phyloP scores from a whole-genome alignment of 2,888 invertebrate species.

The Eupithecia exiguata region DNA sequence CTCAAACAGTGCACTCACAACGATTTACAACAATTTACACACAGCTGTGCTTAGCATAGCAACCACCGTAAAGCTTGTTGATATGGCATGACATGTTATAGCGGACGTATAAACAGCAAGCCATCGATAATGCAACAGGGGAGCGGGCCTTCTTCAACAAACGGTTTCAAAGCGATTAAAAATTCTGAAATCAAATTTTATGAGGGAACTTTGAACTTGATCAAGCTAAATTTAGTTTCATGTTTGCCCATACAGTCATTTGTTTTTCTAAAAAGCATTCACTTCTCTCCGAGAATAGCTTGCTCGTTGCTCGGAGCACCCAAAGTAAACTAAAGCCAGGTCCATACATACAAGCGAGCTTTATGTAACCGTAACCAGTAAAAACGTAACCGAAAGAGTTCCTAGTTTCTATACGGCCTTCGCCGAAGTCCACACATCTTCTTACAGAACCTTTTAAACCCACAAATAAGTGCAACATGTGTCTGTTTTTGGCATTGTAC shows the following conservation, averaged over 20 bases:
- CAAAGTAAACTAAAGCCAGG: background rate
- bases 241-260: slow-evolving; percentile 1
- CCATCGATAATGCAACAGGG: background rate
- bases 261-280: slow-evolving; percentile 2
- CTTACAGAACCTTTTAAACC: background rate
- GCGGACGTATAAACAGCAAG: background rate
- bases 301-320: background rate
- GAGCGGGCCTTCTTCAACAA: background rate
- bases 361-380: background rate
- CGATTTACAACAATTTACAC: too few species aligned
- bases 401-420: too few species aligned
- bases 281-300: background rate
- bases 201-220: background rate
- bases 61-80: background rate
- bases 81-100: background rate
- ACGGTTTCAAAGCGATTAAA: background rate
- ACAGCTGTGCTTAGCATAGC: too few species aligned
- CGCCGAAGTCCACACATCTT: background rate
- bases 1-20: background rate
- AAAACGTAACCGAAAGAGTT: too few species aligned
- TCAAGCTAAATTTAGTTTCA: background rate
- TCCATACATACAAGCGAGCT: background rate
- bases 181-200: background rate
- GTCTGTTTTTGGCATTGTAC: background rate
- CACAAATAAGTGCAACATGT: too few species aligned